Percentiles rank a stretch among this genome's conserved stretches.
phyloP scores from a whole-genome alignment of 2,888 invertebrate genomes.

The Orthosia incerta region DNA sequence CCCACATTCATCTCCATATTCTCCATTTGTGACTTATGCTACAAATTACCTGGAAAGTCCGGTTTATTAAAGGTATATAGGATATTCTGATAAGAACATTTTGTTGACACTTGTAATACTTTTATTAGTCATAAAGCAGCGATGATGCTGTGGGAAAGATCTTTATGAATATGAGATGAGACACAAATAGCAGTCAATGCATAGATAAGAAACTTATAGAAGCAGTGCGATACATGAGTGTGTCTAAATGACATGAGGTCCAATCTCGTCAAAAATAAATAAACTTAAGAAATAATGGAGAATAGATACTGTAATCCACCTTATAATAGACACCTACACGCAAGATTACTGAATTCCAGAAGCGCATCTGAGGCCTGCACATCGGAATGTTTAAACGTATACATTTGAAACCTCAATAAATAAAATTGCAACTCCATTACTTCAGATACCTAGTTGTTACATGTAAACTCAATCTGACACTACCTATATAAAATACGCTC shows the following conservation, averaged over 20 bases:
- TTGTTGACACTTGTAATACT: conserved; percentile 11
- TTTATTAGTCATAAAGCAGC: not conserved
- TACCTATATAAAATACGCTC: not conserved
- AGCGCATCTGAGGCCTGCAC: conserved; percentile 13
- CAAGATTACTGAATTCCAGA: conserved; percentile 14
- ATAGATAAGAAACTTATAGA: too few relatives aligned
- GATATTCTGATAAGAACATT: not conserved
- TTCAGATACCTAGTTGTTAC: not conserved
- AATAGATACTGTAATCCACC: not conserved
- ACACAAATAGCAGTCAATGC: not conserved
- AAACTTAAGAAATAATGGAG: not conserved
- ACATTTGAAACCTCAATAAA: conserved; percentile 14
- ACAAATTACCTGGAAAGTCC: conserved; percentile 18
- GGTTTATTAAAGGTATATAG: too few relatives aligned
- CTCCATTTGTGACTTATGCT: not conserved
- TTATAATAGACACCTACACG: not conserved
- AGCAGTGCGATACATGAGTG: too few relatives aligned
- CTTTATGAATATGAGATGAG: not conserved
- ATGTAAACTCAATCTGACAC: not conserved
- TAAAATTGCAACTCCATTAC: not conserved
- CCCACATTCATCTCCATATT: not conserved
- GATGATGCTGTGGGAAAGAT: not conserved
- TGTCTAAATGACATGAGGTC: too few relatives aligned
- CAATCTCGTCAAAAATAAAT: too few relatives aligned
- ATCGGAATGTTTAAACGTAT: conserved; percentile 14